A percentile compares a stretch with the other conserved stretches of the same genome.
These are phyloP conservation scores for Drosophila limbata DNA, from an alignment of 2,888 invertebrate genomes.

Conservation along the genomic window DNA sequence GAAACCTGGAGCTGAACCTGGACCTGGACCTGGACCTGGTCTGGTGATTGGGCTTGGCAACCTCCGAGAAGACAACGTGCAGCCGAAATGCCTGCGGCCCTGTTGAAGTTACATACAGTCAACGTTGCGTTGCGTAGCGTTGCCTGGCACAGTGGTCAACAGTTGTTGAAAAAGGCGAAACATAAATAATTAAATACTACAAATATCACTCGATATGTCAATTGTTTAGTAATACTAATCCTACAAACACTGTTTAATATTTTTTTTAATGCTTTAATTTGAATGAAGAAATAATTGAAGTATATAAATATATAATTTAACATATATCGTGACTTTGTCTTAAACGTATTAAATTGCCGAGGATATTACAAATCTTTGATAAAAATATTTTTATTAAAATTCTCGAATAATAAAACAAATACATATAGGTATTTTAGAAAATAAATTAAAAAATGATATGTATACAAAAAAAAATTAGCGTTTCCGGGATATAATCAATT, in stretches of 20 bases:
- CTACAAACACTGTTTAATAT: too few species aligned
- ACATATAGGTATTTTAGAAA: too few species aligned
- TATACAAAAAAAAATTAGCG: too few species aligned
- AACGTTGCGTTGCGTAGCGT: conserved; percentile 5
- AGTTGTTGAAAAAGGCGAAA: neutral
- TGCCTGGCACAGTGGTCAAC: conserved; percentile 31
- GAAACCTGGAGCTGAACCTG: neutral
- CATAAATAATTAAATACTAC: neutral
- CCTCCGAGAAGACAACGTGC: conserved; percentile 23
- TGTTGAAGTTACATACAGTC: conserved; percentile 34
- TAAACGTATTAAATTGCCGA: too few species aligned
- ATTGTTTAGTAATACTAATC: too few species aligned
- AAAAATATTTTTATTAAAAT: too few species aligned
- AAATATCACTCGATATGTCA: neutral
- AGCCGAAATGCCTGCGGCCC: conserved; percentile 39
- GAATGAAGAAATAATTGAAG: neutral
- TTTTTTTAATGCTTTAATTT: neutral
- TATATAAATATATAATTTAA: too few species aligned
- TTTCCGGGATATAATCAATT: too few species aligned
- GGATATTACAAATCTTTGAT: too few species aligned
- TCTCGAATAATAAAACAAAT: too few species aligned
- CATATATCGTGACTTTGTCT: too few species aligned
- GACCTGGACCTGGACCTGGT: neutral
- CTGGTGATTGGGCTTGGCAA: conserved; percentile 22
- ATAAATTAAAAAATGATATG: too few species aligned